Evolutionary conservation across 1,140 invertebrate genomes (phyloP), one percentile per base, ranked within the genome.

Genomic region (Dinothrombium tinctorium): DNA sequence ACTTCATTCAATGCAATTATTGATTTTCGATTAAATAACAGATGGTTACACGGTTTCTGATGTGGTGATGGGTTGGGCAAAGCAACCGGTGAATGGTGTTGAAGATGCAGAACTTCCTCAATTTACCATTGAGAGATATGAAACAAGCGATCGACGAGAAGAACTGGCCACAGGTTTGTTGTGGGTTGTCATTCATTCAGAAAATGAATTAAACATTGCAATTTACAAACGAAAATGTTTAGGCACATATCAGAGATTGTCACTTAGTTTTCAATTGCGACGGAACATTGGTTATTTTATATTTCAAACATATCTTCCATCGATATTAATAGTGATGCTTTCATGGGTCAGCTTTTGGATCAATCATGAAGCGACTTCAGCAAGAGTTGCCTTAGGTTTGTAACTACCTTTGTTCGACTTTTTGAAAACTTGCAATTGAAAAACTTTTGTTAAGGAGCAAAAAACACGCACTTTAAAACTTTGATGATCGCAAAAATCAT

Each of bases 11-110:
- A n/a, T n/a, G n/a, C n/a, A n/a, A n/a, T n/a, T n/a, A n/a, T n/a
- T n/a, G n/a, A n/a, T n/a, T n/a, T n/a, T n/a, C n/a, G n/a, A n/a
- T n/a, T n/a, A n/a, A n/a, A n/a, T 47, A 43, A 15, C 59, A 95
- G 89, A 95, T 68, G 90, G 89, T 4, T 95, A 96, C 62, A 94
- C 89, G 1, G 83, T 90, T 33, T 67, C 73, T 29, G 90, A 95
- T 56, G 83, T 96, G 12, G 75, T 89, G n/a, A 92, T 95, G 81
- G 86, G 87, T 56, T 96, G 89, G 89, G 63, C 57, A 51, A 67
- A 74, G 31, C 76, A 74, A 1, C 74, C 81, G 2, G 84, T 95
- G 1, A 68, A 78, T 39, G 87, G 86, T 1, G 81, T 95, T 2
- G 79, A 90, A 53, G 75, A 89, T 49, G 81, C 86, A 2, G 77